phyloP scores from a whole-genome alignment of 2,888 invertebrate species.

The Lydus trimaculatus region DNA sequence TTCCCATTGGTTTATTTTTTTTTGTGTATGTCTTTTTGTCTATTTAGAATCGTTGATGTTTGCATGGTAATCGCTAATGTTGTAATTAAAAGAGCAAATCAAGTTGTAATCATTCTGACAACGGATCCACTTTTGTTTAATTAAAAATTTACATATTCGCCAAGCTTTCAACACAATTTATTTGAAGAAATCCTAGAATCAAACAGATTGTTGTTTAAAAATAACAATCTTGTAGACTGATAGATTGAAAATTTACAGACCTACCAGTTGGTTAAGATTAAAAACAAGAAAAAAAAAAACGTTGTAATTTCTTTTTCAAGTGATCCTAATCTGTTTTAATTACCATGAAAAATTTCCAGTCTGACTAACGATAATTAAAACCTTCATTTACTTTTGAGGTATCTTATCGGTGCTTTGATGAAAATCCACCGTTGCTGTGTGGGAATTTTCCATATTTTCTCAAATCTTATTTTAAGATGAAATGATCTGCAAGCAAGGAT shows the following conservation, averaged over 20 bases:
- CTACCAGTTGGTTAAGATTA: too few relatives aligned
- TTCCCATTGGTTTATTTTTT: too few relatives aligned
- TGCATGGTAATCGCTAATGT: not conserved
- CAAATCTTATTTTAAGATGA: too few relatives aligned
- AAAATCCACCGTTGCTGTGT: too few relatives aligned
- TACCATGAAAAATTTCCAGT: too few relatives aligned
- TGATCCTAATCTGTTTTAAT: not conserved
- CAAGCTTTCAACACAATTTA: not conserved
- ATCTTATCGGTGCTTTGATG: too few relatives aligned
- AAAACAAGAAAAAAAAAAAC: too few relatives aligned
- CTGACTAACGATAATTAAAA: too few relatives aligned
- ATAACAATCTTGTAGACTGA: not conserved
- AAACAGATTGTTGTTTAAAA: not conserved
- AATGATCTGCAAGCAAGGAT: too few relatives aligned
- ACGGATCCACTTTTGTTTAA: not conserved
- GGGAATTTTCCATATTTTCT: too few relatives aligned
- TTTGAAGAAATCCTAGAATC: not conserved
- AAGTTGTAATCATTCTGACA: not conserved
- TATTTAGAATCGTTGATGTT: not conserved
- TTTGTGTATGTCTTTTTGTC: not conserved
- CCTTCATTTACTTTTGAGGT: too few relatives aligned
- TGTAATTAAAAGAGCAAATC: not conserved
- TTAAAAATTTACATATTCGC: slow-evolving; percentile 7
- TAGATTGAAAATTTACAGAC: not conserved
- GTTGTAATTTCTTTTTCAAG: not conserved